Evolutionary conservation across 2,888 invertebrate species (phyloP).

Genomic region (Neuroscelio doddi): DNA sequence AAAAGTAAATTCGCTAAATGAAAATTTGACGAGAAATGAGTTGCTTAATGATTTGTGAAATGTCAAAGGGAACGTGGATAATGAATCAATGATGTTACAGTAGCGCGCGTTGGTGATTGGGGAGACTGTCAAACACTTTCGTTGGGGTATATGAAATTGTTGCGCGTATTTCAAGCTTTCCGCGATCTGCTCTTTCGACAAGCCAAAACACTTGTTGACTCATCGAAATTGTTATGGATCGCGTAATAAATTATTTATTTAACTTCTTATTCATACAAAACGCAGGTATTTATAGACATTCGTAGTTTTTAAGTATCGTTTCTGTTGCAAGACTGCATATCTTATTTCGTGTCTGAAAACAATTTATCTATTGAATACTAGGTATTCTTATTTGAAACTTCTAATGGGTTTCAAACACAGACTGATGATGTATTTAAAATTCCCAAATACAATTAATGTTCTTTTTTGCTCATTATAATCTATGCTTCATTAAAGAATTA

Average conservation of each 20-base stretch:
- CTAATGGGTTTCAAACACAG: constrained; percentile 13
- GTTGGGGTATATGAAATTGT: constrained; percentile 1
- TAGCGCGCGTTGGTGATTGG: not conserved
- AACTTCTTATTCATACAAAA: constrained; percentile 18
- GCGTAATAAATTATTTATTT: constrained; percentile 30
- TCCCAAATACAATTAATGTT: not conserved
- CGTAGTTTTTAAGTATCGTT: constrained; percentile 3
- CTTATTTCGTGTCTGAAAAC: not conserved
- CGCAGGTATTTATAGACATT: constrained; percentile 15
- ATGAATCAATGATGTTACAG: not conserved
- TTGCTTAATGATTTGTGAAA: not conserved
- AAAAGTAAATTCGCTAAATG: too few relatives aligned
- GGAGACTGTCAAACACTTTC: not conserved
- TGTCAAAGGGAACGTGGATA: not conserved
- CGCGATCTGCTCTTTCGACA: constrained; percentile 27
- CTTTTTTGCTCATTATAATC: too few relatives aligned
- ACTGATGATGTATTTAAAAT: constrained; percentile 19
- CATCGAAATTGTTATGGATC: constrained; percentile 26
- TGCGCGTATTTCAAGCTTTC: not conserved
- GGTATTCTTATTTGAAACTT: not conserved
- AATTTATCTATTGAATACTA: too few relatives aligned
- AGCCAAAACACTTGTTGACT: constrained; percentile 19
- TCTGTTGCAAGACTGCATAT: constrained; percentile 22
- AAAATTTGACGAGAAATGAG: too few relatives aligned
- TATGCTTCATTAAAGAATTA: too few relatives aligned